phyloP scores from a whole-genome alignment of 2,888 invertebrate genomes.

The Drosophila helvetica region DNA sequence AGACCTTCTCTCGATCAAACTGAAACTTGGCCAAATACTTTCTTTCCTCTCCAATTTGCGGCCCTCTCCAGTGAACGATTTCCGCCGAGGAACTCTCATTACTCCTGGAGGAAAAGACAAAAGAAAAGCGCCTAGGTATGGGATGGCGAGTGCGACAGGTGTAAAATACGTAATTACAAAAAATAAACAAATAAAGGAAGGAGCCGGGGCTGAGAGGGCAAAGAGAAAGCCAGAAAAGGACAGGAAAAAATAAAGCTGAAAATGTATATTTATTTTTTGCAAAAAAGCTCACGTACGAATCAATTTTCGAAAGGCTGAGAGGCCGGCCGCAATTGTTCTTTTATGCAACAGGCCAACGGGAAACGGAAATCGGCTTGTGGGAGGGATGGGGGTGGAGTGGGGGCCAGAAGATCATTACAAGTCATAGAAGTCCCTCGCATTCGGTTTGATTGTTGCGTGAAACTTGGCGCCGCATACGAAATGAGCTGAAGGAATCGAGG shows the following conservation, averaged over 20 bases:
- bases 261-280: conserved; percentile 26
- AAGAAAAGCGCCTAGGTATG: background rate
- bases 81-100: conserved; percentile 4
- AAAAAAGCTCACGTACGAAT: conserved; percentile 71
- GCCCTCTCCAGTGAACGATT: conserved; percentile 12
- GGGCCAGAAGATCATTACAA: conserved; percentile 57
- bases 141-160: conserved; percentile 20
- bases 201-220: background rate
- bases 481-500: conserved; percentile 42
- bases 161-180: conserved; percentile 39
- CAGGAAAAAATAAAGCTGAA: conserved; percentile 40
- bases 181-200: conserved; percentile 30
- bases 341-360: conserved; percentile 72
- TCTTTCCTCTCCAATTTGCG: conserved; percentile 8
- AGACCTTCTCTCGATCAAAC: background rate
- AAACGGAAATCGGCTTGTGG: conserved; percentile 55
- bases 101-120: conserved; percentile 13
- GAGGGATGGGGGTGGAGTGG: background rate
- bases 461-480: conserved; percentile 61
- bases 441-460: conserved; percentile 69
- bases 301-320: conserved; percentile 61
- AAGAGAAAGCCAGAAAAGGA: conserved; percentile 30
- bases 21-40: conserved; percentile 12
- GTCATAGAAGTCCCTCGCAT: conserved; percentile 63
- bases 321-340: conserved; percentile 60